Percentiles rank a stretch among this genome's conserved stretches.
Evolutionary conservation across 2,888 invertebrate genomes (phyloP).

Genomic region (Trachelus iudaicus): DNA sequence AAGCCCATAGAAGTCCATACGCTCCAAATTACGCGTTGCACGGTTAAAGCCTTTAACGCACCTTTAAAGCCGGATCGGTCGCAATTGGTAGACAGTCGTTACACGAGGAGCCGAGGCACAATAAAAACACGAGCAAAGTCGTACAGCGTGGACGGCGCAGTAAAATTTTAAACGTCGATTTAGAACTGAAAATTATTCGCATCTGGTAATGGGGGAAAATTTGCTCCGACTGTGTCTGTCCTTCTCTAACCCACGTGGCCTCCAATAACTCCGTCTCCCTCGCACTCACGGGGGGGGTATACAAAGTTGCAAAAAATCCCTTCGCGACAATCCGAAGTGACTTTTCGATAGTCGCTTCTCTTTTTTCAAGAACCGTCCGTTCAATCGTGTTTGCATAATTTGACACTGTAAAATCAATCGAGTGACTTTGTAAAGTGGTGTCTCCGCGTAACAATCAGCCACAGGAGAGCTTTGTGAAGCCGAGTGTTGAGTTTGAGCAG

Average conservation of each 20-base stretch:
- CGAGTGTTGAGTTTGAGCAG: not conserved
- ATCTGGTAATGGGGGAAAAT: no score
- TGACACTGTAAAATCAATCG: not conserved
- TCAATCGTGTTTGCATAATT: not conserved
- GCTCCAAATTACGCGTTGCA: not conserved
- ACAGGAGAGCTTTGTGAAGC: not conserved
- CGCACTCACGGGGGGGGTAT: accelerated
- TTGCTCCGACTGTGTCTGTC: not conserved
- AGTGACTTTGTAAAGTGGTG: not conserved
- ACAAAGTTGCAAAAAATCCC: not conserved
- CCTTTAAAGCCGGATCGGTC: not conserved
- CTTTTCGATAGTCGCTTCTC: no score
- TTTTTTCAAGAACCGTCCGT: no score
- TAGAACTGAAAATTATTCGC: not conserved
- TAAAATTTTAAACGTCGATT: not conserved
- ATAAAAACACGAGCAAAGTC: not conserved
- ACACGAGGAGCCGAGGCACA: no score
- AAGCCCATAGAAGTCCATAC: not conserved
- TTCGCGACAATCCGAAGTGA: no score
- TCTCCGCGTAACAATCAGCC: not conserved
- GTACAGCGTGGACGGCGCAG: not conserved
- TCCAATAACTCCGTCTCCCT: not conserved
- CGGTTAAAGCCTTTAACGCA: no score
- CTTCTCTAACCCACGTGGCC: not conserved
- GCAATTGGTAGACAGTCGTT: not conserved